These are phyloP conservation scores for Aelia acuminata DNA, from an alignment of 2,888 invertebrate genomes.

Conservation along the genomic window DNA sequence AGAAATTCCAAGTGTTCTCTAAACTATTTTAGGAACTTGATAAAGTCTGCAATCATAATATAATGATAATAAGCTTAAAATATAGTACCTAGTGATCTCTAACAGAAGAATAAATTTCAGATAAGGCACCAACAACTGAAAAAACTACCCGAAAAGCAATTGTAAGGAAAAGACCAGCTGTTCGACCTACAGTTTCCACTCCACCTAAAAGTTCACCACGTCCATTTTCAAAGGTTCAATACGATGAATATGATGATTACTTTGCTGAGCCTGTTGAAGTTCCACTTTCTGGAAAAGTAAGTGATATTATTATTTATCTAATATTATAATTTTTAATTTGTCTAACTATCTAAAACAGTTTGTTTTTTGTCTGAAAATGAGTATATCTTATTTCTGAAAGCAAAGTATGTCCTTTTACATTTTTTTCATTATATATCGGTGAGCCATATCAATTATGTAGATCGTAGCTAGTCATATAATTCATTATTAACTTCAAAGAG, in stretches of 20 bases:
- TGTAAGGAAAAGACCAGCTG: conserved; percentile 43
- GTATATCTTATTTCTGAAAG: neutral
- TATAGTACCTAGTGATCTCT: neutral
- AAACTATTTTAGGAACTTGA: neutral
- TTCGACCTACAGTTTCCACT: conserved; percentile 40
- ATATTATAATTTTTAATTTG: neutral
- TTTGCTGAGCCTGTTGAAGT: conserved; percentile 67
- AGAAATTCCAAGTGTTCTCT: neutral
- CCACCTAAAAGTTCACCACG: conserved; percentile 61
- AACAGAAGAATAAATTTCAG: neutral
- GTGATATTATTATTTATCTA: too few relatives aligned
- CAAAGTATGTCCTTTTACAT: neutral
- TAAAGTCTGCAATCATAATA: neutral
- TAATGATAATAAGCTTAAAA: neutral
- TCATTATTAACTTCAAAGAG: neutral
- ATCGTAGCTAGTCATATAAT: neutral
- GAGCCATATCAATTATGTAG: too few relatives aligned
- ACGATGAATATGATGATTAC: conserved; percentile 66
- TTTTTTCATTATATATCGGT: too few relatives aligned
- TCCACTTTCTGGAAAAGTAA: conserved; percentile 65
- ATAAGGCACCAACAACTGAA: conserved; percentile 34
- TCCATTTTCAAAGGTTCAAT: conserved; percentile 62
- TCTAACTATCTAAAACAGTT: neutral
- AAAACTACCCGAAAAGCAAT: conserved; percentile 34
- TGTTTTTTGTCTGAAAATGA: neutral